These are phyloP conservation scores for Drosophila histrio DNA, from an alignment of 2,888 invertebrate species.

Conservation along the genomic window DNA sequence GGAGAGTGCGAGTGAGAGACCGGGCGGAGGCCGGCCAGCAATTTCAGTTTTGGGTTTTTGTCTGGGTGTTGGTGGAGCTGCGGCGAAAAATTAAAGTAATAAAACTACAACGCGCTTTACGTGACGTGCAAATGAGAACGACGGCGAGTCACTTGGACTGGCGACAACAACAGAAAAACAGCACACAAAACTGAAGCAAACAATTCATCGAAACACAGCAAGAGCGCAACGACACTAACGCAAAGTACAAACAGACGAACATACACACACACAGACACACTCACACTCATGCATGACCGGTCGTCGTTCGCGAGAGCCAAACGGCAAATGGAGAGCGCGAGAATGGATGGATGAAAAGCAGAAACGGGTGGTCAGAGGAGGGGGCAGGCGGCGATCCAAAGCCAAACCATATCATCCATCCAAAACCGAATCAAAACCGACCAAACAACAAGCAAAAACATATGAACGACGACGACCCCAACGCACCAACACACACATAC, in stretches of 20 bases:
- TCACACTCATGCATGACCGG: constrained; percentile 58
- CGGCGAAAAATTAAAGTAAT: constrained; percentile 72
- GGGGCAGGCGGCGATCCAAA: constrained; percentile 50
- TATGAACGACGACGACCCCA: constrained; percentile 62
- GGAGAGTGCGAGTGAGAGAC: constrained; percentile 31
- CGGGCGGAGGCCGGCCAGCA: constrained; percentile 37
- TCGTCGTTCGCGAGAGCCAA: constrained; percentile 62
- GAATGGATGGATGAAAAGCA: constrained; percentile 52
- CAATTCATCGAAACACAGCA: constrained; percentile 60
- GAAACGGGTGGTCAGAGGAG: constrained; percentile 5
- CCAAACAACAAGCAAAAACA: constrained; percentile 78
- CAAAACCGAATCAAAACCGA: constrained; percentile 81
- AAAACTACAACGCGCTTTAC: constrained; percentile 60
- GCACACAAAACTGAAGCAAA: constrained; percentile 58
- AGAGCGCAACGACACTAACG: constrained; percentile 42
- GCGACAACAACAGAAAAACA: constrained; percentile 25
- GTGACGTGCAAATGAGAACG: constrained; percentile 78
- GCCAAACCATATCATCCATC: constrained; percentile 80
- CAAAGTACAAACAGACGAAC: constrained; percentile 21
- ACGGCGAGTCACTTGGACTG: constrained; percentile 34
- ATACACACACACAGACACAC: constrained; percentile 28
- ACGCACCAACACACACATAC: constrained; percentile 50
- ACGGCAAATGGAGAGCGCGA: constrained; percentile 58
- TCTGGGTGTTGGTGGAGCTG: constrained; percentile 45
- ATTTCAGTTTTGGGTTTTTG: constrained; percentile 51